Base-by-base conservation (phyloP, 2,888 invertebrate genomes). In the Merodon equestris region DNA sequence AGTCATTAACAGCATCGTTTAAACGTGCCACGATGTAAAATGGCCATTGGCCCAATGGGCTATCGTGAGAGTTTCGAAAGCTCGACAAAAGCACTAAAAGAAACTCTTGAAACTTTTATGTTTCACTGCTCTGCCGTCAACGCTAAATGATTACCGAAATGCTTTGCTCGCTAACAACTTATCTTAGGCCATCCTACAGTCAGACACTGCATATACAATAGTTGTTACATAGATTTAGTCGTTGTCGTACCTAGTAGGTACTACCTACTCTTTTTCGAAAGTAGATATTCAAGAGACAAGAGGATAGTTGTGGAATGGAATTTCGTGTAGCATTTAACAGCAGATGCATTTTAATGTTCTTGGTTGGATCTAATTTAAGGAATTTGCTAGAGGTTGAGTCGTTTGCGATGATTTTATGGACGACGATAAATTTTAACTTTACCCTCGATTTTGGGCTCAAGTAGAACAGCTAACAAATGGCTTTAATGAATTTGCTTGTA, bases 1-100 rank as follows among this genome's bases (percentile, higher is more conserved):
- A 71, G 64, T 64, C 72, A 64, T 72, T 72, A 72, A 72, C 63
- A 64, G 64, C 57, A 64, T 51, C 57, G 45, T 57, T 57, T 44
- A 56, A 71, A 56, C 63, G 56, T 71, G 71, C 7, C 19, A 10
- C 9, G 27, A 27, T 27, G 3, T 27, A 27, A 27, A 27, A 27
- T n/a, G 27, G 27, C 27, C 27, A 27, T 27, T 27, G 27, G 27
- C 27, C 27, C 27, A 27, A 27, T 4, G 27, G 7, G 27, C 7
- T 7, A 27, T 27, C 27, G 45, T 38, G 53, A 56, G 51, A 61
- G 42, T 56, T 40, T 42, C 12, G 4, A 56, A 9, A 54, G 54
- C 60, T 18, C 9, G 9, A 42, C 9, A 34, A 36, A 36, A 45
- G 45, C 36, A 50, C 34, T 63, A 56, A 64, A 48, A 51, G 42